Base-by-base conservation (phyloP, 2,797 vertebrate genomes). In the Bufotes viridis region DNA sequence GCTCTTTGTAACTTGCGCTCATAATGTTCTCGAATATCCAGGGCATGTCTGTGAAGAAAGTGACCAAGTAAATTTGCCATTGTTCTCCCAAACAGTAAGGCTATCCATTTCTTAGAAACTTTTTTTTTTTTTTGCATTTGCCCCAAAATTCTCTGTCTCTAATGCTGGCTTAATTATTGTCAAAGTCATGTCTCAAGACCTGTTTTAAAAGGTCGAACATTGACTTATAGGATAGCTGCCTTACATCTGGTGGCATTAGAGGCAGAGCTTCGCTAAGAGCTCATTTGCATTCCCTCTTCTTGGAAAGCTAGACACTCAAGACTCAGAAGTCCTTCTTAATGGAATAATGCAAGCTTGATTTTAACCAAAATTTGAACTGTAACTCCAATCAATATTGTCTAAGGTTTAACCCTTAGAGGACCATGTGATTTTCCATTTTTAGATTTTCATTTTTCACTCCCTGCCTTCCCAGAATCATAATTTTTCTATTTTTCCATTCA, bases 11-110 rank as follows among this genome's bases (percentile, higher is more conserved):
- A 93, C 88, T 99, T 99, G 88, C 98, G 94, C 92, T 99, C 98
- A 7, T 99, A 99, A 93, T 99, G 98, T 90, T 99, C 98, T 88
- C 98, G 94, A 93, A 99, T 99, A 93, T 99, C 98, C 92, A 99
- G 92, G 0, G 98, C 98, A 76, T 99, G 98, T 92, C 98, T 99
- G 92, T 22, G 11, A 76, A 82, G 9, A 82, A n/a, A 49, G 15
- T 15, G 22, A 29, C 65, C 42, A 76, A 51, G 49, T 14, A 78
- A 53, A 78, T 55, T 78, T n/a, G 20, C 51, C 49, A 55, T 1
- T 3, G 42, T 51, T 22, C 20, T 51, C 12, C 22, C 20, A 42
- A 49, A 74, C 51, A 53, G 8, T 2, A 78, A 72, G 22, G 6
- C 4, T 6, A 75, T 8, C 72, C 18, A 74, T 49, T 51, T 75